Evolutionary conservation across 2,113 vertebrate species (phyloP), one percentile per base, ranked within the genome.

Genomic region (Catagonus wagneri): DNA sequence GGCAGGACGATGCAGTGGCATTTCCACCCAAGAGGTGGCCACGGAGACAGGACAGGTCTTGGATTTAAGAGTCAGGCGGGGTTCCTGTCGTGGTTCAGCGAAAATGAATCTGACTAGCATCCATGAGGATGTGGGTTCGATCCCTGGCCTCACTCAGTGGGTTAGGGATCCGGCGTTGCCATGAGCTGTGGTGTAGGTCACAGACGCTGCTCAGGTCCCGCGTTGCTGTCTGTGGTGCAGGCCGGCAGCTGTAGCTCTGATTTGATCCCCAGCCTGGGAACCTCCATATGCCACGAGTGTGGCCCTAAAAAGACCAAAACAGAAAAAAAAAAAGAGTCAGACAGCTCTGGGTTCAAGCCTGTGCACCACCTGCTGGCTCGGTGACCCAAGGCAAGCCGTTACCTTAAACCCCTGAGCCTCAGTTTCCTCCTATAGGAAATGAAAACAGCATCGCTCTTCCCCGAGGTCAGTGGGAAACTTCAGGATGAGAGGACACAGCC

Each of bases 1-100:
- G 22, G 74, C 22, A 1, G 5, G 27, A 36, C 20, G 13, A 1
- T 4, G 0, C 36, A 3, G 29, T 39, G 7, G 8, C 14, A 1
- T 34, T 65, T 29, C 44, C 14, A 16, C 12, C 34, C 23, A 68
- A 7, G 52, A 68, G 76, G 29, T 13, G 32, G 32, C 27, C 14
- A 0, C 9, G 65, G 83, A 88, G 7, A 71, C 1, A 2, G 60
- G 36, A 63, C 74, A 50, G 34, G 74, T 36, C 39, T 50, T 9
- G 20, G 29, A 56, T 15, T 68, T 34, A 87, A 74, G 22, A 69
- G 1, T 63, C 34, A 7, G 34, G 66, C 61, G 68, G 19, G 44
- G 5, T 44, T 44, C 44, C 44, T 8, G 8, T 44, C 44, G 44
- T 44, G 44, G 44, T 8, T 44, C 44, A 44, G 8, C 44, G 44